Evolutionary conservation across 2,113 vertebrate genomes (phyloP).

Genomic region (Synodontis membranacea): DNA sequence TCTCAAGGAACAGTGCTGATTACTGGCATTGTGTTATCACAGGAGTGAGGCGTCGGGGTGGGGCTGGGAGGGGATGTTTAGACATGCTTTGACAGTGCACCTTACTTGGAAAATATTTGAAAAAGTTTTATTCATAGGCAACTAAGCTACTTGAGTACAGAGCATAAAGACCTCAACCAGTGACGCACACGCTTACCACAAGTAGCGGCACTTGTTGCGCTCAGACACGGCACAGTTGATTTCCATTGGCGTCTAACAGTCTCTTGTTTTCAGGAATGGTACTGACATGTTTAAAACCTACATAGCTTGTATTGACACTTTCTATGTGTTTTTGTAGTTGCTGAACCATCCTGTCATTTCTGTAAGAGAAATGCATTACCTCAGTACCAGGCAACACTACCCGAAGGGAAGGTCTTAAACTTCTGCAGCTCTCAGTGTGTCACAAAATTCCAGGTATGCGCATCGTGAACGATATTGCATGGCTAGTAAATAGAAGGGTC

Average conservation of each 20-base stretch:
- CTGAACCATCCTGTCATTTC: slow-evolving; percentile 93
- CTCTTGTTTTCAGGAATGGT: slow-evolving; percentile 10
- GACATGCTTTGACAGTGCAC: not conserved
- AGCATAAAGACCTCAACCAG: too few species aligned
- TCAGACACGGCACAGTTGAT: not conserved
- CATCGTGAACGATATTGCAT: slow-evolving; percentile 23
- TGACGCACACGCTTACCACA: not conserved
- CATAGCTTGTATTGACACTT: slow-evolving; percentile 13
- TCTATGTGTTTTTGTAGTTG: slow-evolving; percentile 72
- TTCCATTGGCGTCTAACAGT: not conserved
- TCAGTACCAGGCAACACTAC: slow-evolving; percentile 95
- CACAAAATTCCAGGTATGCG: slow-evolving; percentile 92
- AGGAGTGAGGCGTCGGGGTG: too few species aligned
- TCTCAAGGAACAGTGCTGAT: not conserved
- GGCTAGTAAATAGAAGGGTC: not conserved
- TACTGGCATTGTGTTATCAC: not conserved
- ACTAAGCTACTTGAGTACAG: not conserved
- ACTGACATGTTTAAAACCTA: not conserved
- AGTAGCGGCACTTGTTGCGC: not conserved
- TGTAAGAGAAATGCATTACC: slow-evolving; percentile 96
- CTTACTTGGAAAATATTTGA: not conserved
- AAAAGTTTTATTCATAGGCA: not conserved
- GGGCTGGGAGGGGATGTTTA: not conserved
- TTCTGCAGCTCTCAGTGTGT: slow-evolving; percentile 98
- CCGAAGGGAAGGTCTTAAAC: slow-evolving; percentile 93